Conservation (phyloP, 2,113 vertebrate species). For the Mastomys coucha region DNA sequence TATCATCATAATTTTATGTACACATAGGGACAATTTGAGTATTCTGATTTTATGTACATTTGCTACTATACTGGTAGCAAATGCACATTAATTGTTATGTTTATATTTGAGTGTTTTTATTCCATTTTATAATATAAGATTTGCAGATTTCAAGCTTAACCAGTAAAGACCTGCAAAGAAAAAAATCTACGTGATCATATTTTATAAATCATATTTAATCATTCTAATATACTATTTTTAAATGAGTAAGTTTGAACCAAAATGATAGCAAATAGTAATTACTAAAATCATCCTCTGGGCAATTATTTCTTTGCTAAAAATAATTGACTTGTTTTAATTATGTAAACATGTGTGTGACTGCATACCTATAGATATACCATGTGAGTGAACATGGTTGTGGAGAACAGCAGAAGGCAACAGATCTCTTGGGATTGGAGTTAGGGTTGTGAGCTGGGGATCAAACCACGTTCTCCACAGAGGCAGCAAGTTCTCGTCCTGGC, state of each 20-base stretch:
- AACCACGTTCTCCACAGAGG: background rate
- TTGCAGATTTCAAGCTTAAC: background rate
- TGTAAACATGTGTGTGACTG: background rate
- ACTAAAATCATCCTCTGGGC: background rate
- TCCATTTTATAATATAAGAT: background rate
- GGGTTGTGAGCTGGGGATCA: background rate
- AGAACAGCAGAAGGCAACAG: no score
- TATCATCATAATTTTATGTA: background rate
- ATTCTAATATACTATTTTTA: background rate
- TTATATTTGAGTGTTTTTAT: background rate
- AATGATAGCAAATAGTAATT: background rate
- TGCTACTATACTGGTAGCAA: background rate
- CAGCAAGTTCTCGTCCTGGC: no score
- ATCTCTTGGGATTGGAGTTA: background rate
- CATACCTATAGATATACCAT: background rate
- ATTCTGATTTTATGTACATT: constrained; percentile 8
- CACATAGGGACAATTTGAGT: background rate
- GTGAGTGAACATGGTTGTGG: no score
- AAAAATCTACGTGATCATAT: background rate
- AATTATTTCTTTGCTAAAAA: background rate
- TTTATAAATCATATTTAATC: constrained; percentile 9
- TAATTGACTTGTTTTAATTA: background rate
- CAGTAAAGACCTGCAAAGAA: background rate
- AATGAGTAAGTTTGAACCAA: background rate
- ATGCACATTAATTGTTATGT: background rate